Evolutionary conservation across 2,797 vertebrate species (phyloP).

Genomic region (Microchirus variegatus): DNA sequence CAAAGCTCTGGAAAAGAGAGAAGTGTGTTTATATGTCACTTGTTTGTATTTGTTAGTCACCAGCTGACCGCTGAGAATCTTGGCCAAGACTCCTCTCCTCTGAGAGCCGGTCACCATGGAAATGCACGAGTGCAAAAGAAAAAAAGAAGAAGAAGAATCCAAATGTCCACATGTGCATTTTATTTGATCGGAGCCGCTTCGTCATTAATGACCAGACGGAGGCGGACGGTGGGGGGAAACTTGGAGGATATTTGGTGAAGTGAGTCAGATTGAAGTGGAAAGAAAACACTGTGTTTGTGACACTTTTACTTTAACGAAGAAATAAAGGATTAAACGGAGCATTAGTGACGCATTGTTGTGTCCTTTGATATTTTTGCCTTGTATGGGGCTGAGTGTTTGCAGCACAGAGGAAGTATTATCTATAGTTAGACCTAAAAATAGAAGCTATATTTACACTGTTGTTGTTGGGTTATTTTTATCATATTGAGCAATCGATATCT

Average conservation of each 20-base stretch:
- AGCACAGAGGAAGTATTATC: not conserved
- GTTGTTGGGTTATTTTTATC: not conserved
- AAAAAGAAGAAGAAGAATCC: constrained; percentile 28
- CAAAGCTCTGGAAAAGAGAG: constrained; percentile 40
- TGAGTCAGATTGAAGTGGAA: constrained; percentile 31
- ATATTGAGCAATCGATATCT: not conserved
- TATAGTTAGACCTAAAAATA: not conserved
- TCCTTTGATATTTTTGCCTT: no score
- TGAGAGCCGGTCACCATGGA: constrained; percentile 16
- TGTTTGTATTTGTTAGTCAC: constrained; percentile 51
- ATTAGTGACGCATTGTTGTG: no score
- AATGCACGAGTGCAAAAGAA: constrained; percentile 4
- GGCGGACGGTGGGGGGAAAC: constrained; percentile 36
- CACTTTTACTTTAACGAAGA: no score
- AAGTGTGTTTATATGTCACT: constrained; percentile 54
- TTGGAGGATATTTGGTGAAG: not conserved
- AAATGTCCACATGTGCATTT: constrained; percentile 14
- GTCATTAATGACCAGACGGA: constrained; percentile 12
- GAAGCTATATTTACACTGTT: not conserved
- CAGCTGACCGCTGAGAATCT: constrained; percentile 1
- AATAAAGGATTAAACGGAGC: no score
- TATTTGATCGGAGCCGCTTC: constrained; percentile 1
- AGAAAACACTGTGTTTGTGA: not conserved
- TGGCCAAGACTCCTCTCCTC: constrained; percentile 9
- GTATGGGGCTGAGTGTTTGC: no score